phyloP scores from a whole-genome alignment of 2,797 vertebrate genomes.

The Sebastolobus altivelis region DNA sequence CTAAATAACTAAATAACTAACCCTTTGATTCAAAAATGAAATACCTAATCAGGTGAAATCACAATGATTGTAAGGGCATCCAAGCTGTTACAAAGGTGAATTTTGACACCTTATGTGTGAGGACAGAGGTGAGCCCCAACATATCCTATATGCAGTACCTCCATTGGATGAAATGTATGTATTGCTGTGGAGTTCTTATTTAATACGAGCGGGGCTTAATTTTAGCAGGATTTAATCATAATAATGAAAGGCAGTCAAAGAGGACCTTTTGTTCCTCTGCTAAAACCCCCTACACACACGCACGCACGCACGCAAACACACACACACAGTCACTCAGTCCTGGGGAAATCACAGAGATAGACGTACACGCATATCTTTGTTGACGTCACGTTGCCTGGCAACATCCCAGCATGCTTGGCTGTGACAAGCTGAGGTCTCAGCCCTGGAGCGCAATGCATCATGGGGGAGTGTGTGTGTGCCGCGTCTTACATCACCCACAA shows the following conservation, averaged over 20 bases:
- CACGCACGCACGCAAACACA: constrained; percentile 6
- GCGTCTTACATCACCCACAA: constrained; percentile 74
- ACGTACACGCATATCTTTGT: constrained; percentile 64
- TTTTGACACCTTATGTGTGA: neutral
- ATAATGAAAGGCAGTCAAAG: constrained; percentile 58
- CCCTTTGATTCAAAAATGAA: neutral
- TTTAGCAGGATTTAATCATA: constrained; percentile 63
- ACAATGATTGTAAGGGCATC: neutral
- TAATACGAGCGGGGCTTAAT: constrained; percentile 52
- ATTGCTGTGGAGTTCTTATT: constrained; percentile 25
- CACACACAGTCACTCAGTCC: constrained; percentile 31
- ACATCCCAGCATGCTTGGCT: constrained; percentile 75
- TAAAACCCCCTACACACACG: constrained; percentile 34
- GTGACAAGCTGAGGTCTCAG: constrained; percentile 74
- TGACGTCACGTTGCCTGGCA: constrained; percentile 83
- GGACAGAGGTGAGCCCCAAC: constrained; percentile 1
- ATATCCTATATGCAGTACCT: constrained; percentile 3
- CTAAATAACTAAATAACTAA: neutral
- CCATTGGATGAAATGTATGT: constrained; percentile 24
- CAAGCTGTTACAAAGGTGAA: neutral
- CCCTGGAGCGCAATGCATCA: constrained; percentile 74
- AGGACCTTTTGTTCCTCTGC: constrained; percentile 57
- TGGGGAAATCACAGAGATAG: constrained; percentile 58
- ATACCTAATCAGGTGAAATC: constrained; percentile 1
- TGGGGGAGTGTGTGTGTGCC: constrained; percentile 70